These are phyloP conservation scores for Phortica magna DNA, from an alignment of 2,888 invertebrate species.

Conservation along the genomic window DNA sequence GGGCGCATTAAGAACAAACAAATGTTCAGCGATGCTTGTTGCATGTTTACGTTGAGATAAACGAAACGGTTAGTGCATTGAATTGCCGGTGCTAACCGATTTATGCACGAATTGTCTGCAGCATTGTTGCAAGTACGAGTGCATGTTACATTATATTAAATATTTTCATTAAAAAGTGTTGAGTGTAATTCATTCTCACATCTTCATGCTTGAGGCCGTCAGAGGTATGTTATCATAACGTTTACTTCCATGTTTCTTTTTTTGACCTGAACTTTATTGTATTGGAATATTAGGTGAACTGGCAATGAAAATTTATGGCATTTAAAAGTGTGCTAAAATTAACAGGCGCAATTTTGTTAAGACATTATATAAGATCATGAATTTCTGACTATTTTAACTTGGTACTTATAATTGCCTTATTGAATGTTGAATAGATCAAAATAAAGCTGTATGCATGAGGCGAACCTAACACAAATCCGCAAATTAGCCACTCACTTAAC, in stretches of 20 bases:
- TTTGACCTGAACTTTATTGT: background rate
- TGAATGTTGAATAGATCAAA: too few relatives aligned
- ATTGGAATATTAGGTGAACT: too few relatives aligned
- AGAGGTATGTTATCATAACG: slow-evolving; percentile 4
- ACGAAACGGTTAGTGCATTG: too few relatives aligned
- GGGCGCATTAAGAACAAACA: too few relatives aligned
- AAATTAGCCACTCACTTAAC: background rate
- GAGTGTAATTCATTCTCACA: background rate
- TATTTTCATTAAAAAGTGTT: background rate
- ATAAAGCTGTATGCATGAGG: background rate
- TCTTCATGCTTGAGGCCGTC: background rate
- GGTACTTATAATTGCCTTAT: too few relatives aligned
- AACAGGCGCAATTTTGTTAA: too few relatives aligned
- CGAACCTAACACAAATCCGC: background rate
- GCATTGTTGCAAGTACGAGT: background rate
- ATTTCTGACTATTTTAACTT: too few relatives aligned
- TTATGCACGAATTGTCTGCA: background rate
- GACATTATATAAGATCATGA: too few relatives aligned
- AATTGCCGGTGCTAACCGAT: background rate
- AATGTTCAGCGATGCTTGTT: too few relatives aligned
- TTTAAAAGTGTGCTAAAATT: too few relatives aligned
- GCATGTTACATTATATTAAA: background rate
- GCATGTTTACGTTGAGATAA: too few relatives aligned
- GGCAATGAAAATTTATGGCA: too few relatives aligned
- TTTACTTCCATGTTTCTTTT: background rate